Percentiles rank a stretch among this genome's conserved stretches.
These are phyloP conservation scores for Gastrophryne carolinensis DNA, from an alignment of 2,797 vertebrate genomes.

Conservation along the genomic window DNA sequence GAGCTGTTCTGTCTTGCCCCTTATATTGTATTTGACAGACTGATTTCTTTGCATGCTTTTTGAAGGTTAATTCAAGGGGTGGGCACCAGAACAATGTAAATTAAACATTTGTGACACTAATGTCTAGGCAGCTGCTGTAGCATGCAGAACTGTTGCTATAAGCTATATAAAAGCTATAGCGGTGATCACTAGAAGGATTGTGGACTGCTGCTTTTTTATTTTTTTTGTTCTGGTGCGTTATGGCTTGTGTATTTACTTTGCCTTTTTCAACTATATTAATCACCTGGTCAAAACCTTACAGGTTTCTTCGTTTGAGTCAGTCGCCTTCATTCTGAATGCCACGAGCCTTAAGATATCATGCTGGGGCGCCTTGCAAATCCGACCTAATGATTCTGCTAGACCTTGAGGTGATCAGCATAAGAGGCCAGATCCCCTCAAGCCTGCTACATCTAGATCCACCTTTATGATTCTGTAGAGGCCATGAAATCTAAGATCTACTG, in stretches of 20 bases:
- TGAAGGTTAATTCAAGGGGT: no score
- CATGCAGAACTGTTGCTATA: background rate
- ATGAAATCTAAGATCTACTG: slow-evolving; percentile 80
- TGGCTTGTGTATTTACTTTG: slow-evolving; percentile 68
- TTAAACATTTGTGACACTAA: background rate
- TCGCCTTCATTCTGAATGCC: slow-evolving; percentile 83
- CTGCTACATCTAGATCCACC: slow-evolving; percentile 86
- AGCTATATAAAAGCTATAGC: no score
- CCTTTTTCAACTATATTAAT: slow-evolving; percentile 82
- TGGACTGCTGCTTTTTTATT: slow-evolving; percentile 51
- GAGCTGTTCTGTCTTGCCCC: no score
- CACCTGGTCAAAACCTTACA: slow-evolving; percentile 92
- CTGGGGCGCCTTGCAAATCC: slow-evolving; percentile 91
- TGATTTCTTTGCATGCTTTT: no score
- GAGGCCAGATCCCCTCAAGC: slow-evolving; percentile 87
- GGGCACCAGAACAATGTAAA: background rate
- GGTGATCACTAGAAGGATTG: background rate
- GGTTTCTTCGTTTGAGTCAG: slow-evolving; percentile 84
- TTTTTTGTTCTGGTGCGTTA: slow-evolving; percentile 67
- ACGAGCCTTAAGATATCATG: slow-evolving; percentile 88
- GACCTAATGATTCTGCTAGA: slow-evolving; percentile 87
- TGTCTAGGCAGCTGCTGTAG: background rate
- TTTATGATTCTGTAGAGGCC: slow-evolving; percentile 81
- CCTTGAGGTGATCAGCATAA: slow-evolving; percentile 88
- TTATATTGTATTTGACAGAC: no score